Base-by-base conservation (phyloP, 1,140 invertebrate genomes). In the Formica selysi region DNA sequence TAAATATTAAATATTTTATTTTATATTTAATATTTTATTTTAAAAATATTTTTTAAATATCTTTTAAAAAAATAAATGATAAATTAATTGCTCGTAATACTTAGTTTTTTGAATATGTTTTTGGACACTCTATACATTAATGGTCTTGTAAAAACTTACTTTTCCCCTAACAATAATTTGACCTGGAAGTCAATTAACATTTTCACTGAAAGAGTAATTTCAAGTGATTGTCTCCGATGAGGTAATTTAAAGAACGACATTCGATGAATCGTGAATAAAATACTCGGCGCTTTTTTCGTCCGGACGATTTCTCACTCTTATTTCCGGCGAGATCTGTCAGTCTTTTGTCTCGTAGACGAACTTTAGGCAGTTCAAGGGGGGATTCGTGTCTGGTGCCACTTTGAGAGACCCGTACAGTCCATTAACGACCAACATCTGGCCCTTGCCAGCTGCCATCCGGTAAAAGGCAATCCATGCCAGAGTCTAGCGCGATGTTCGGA, bases 361-460 rank as follows among this genome's bases (percentile, higher is more conserved):
- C 11, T 73, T 87, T 65, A 16, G 67, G 22, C 26, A 32, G 10
- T n/a, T 51, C 38, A 54, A 61, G 71, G 32, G 10, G 59, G 73
- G 38, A 76, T 85, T 85, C 22, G 19, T 51, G 29, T 86, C 51
- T 65, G 67, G 68, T 67, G 59, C 32, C 85, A 68, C 86, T 87
- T 83, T 61, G 70, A 61, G 62, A 73, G 65, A 29, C 48, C 26
- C 22, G 59, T 19, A 29, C 51, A 36, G 13, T 57, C 68, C 61
- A 88, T 85, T 88, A 89, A 87, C 81, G 68, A 89, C 61, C 68
- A 80, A 89, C 86, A 88, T 88, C 89, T 90, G 91, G 87, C 86
- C 83, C 76, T 83, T 80, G 90, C 87, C 89, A 90, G 86, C 91
- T 91, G 91, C 76, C 65, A 76, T 86, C 76, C 84, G 65, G 73